Evolutionary conservation across 1,140 invertebrate species (phyloP).

Genomic region (Penaeus japonicus): DNA sequence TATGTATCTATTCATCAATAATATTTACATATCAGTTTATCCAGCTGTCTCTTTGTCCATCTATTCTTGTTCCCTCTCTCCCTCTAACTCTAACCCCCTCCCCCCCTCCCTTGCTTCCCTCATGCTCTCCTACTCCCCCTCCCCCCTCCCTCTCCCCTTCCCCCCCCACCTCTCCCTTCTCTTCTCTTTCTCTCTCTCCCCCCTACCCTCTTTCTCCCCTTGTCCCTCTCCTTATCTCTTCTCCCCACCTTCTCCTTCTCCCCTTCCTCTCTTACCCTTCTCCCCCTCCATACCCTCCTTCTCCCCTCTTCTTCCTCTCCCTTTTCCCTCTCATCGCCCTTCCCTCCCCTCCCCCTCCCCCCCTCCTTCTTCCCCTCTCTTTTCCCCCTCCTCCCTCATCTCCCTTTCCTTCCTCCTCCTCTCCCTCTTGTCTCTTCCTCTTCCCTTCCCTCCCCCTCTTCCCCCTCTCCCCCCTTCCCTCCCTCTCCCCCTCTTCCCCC

Average conservation of each 20-base stretch:
- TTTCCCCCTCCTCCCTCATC: no score
- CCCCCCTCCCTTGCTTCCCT: no score
- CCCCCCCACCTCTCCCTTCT: neutral
- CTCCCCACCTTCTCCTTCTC: neutral
- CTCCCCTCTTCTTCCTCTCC: neutral
- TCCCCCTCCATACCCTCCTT: neutral
- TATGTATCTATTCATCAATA: no score
- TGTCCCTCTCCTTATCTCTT: neutral
- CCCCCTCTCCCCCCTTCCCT: neutral
- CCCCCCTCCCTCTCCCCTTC: neutral
- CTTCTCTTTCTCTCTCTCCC: neutral
- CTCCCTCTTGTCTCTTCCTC: neutral
- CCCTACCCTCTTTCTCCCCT: neutral
- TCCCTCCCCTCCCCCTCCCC: neutral
- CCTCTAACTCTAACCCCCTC: no score
- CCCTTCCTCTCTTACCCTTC: neutral
- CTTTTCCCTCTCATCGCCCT: neutral
- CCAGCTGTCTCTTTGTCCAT: no score
- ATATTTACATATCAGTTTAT: no score
- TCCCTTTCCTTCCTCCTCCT: no score
- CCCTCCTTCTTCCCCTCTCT: neutral
- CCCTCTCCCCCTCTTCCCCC: neutral
- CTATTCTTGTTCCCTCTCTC: no score
- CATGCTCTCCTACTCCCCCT: neutral
- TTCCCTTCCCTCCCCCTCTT: neutral